A percentile compares a stretch with the other conserved stretches of the same genome.
phyloP scores from a whole-genome alignment of 2,888 invertebrate species.

The Orthosia incerta region DNA sequence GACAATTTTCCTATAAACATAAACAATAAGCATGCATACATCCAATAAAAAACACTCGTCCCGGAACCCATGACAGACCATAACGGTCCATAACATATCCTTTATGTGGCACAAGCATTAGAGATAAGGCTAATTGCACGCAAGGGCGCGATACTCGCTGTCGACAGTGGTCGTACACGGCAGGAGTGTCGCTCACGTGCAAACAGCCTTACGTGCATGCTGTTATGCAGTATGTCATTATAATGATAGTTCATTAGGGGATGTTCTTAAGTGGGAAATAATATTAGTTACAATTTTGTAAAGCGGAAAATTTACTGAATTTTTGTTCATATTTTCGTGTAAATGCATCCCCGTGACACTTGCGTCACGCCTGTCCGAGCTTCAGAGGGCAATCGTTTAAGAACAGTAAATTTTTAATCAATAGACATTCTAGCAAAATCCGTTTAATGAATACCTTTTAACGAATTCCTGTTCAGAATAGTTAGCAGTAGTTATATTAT shows the following conservation, averaged over 20 bases:
- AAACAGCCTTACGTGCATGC: constrained; percentile 54
- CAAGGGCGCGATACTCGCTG: constrained; percentile 61
- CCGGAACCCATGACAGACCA: constrained; percentile 47
- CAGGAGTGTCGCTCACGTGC: constrained; percentile 47
- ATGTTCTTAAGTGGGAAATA: constrained; percentile 12
- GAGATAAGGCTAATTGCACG: constrained; percentile 64
- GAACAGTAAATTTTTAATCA: neutral
- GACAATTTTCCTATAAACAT: constrained; percentile 48
- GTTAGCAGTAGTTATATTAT: neutral
- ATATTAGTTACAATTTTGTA: neutral
- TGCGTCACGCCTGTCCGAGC: neutral
- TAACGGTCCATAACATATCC: constrained; percentile 55
- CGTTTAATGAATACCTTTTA: neutral
- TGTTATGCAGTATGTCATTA: constrained; percentile 56
- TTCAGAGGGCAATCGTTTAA: neutral
- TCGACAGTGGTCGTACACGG: constrained; percentile 58
- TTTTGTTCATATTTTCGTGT: neutral
- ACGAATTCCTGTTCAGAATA: too few relatives aligned
- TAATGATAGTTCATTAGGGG: constrained; percentile 33
- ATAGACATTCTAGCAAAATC: neutral
- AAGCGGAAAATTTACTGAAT: neutral
- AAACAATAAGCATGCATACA: constrained; percentile 60
- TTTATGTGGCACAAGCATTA: constrained; percentile 53
- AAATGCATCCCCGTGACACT: neutral
- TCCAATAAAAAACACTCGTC: constrained; percentile 56